These are phyloP conservation scores for Gryon sp. DNA, from an alignment of 1,140 invertebrate genomes.

Conservation along the genomic window DNA sequence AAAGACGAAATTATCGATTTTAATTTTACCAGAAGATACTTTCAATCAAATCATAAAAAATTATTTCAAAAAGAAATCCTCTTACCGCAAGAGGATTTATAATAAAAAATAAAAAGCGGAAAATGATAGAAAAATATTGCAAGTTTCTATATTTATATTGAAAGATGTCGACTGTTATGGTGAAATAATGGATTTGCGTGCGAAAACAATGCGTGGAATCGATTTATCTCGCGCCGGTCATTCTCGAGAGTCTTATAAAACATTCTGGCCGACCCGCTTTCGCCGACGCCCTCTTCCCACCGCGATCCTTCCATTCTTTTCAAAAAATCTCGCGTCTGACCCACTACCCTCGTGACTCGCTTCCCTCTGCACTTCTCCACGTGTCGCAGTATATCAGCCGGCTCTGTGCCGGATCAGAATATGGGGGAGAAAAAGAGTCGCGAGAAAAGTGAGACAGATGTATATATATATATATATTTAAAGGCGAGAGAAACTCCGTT, in stretches of 20 bases:
- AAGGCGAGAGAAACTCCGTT: slow-evolving; percentile 40
- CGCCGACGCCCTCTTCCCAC: slow-evolving; percentile 44
- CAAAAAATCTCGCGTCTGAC: slow-evolving; percentile 71
- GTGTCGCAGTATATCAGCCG: slow-evolving; percentile 59
- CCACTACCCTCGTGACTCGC: slow-evolving; percentile 75
- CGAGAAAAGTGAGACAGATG: slow-evolving; percentile 51
- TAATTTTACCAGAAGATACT: no score
- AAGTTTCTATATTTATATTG: no score
- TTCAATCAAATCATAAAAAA: no score
- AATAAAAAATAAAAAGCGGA: no score
- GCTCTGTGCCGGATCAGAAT: slow-evolving; percentile 54
- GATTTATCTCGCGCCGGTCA: slow-evolving; percentile 58
- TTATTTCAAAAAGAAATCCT: no score
- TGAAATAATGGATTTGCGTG: slow-evolving; percentile 17
- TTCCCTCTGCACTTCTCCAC: slow-evolving; percentile 67
- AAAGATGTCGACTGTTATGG: no score
- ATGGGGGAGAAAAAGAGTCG: slow-evolving; percentile 60
- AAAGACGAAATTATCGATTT: no score
- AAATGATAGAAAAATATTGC: no score
- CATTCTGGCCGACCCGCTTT: slow-evolving; percentile 68
- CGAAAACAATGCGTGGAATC: slow-evolving; percentile 51
- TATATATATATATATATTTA: no score
- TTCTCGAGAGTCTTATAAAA: slow-evolving; percentile 61
- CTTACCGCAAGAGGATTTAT: no score
- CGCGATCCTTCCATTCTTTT: slow-evolving; percentile 63